Base-by-base conservation (phyloP, 2,113 vertebrate genomes). In the Mormyrus iriodes region DNA sequence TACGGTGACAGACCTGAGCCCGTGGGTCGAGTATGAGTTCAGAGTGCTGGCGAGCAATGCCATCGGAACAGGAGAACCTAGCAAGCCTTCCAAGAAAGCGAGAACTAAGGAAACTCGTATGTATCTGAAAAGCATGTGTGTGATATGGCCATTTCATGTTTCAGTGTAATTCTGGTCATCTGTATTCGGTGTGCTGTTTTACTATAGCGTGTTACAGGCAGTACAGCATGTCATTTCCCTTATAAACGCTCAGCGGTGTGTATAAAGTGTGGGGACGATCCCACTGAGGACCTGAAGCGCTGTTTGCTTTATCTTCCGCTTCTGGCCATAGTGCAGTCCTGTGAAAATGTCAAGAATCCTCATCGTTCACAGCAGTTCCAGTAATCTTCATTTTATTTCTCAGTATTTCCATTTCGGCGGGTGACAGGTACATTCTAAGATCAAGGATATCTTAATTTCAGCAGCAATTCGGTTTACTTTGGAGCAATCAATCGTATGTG, bases 21-120 rank as follows among this genome's bases (percentile, higher is more conserved):
- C 98, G 0, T 99, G 98, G 98, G 98, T 99, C 1, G 98, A 99
- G 91, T 99, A 99, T 13, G 97, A 99, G 90, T 99, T 98, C 93
- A 94, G 98, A 24, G 97, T 97, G 0, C 96, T 99, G 90, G 98
- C 97, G 0, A 97, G 97, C 95, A 99, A 98, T 79, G 93, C 95
- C 21, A 96, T 99, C 13, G 98, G 98, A 51, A 98, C 98, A 0
- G 98, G 98, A 51, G 98, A 99, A 49, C 98, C 98, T 91, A 99
- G 98, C 95, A 96, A 94, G 88, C 96, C 98, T 0, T 99, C 98
- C 0, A 97, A 98, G 94, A 97, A 97, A 94, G 96, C 96, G 1
- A 96, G 97, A 91, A 99, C 98, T 0, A 98, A 98, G 90, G 98
- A 98, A 90, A 98, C 98, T 88, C 94, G 98, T 99, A 93, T 92